Conservation (phyloP, 1,140 invertebrate species). For the Oreohelix idahoensis region DNA sequence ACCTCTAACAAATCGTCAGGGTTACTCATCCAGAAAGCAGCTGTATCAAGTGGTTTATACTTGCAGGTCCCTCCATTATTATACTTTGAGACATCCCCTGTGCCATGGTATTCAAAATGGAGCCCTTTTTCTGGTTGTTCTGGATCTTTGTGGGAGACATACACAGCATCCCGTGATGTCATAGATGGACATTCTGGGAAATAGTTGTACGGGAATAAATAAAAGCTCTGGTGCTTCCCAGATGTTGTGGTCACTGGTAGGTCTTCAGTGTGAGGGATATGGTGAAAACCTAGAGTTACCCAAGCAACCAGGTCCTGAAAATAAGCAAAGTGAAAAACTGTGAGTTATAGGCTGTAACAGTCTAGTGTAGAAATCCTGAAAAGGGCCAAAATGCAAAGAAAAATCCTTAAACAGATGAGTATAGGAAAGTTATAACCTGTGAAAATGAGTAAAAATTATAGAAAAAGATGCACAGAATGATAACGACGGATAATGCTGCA, state of each 20-base stretch:
- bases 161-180: constrained; percentile 52
- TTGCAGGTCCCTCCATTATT: not conserved
- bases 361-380: too few species aligned
- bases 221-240: constrained; percentile 53
- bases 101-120: not conserved
- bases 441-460: too few species aligned
- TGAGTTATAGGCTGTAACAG: too few species aligned
- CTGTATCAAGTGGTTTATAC: not conserved
- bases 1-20: not conserved
- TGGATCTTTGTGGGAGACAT: constrained; percentile 72
- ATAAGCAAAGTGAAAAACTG: not conserved
- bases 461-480: too few species aligned
- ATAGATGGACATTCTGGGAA: constrained; percentile 60
- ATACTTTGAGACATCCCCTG: not conserved
- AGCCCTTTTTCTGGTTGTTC: not conserved
- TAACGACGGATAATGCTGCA: too few species aligned
- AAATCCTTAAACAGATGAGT: too few species aligned
- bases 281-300: constrained; percentile 59
- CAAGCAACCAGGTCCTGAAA: constrained; percentile 65
- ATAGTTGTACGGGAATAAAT: constrained; percentile 65
- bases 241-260: constrained; percentile 61
- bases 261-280: constrained; percentile 64
- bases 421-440: too few species aligned
- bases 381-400: too few species aligned
- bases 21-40: constrained; percentile 2